A percentile compares a stretch with the other conserved stretches of the same genome.
Evolutionary conservation across 2,888 invertebrate species (phyloP).

Genomic region (Trachelus troglodyta): DNA sequence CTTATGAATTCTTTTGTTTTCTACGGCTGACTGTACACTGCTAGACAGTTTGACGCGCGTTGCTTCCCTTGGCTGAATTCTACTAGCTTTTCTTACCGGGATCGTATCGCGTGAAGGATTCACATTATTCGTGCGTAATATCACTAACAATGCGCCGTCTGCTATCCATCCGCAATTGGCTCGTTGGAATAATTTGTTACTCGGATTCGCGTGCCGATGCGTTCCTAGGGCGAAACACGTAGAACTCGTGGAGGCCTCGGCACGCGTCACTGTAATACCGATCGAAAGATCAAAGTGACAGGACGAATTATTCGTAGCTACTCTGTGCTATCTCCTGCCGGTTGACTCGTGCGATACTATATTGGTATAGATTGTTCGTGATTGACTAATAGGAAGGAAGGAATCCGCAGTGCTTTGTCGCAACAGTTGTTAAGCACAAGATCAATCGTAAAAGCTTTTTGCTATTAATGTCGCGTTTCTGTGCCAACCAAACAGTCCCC

Average conservation of each 20-base stretch:
- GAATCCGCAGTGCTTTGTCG: background rate
- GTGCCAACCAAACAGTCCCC: background rate
- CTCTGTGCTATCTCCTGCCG: background rate
- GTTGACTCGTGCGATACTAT: background rate
- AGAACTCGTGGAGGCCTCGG: background rate
- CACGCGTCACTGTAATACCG: background rate
- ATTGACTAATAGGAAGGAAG: background rate
- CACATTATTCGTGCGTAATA: background rate
- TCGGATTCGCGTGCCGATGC: background rate
- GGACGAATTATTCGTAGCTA: background rate
- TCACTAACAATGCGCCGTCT: background rate
- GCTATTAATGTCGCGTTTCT: constrained; percentile 27
- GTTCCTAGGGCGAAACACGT: background rate
- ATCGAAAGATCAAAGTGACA: background rate
- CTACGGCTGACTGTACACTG: background rate
- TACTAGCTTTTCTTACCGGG: background rate
- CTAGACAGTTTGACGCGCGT: background rate
- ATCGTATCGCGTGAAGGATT: background rate
- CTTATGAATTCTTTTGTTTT: constrained; percentile 4
- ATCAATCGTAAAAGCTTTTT: constrained; percentile 27
- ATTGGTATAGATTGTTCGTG: background rate
- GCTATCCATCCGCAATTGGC: background rate
- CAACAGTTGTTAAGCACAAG: constrained; percentile 25
- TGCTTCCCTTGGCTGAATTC: background rate
- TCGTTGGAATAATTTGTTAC: background rate